phyloP scores from a whole-genome alignment of 2,888 invertebrate genomes.

The Andrena fulva region DNA sequence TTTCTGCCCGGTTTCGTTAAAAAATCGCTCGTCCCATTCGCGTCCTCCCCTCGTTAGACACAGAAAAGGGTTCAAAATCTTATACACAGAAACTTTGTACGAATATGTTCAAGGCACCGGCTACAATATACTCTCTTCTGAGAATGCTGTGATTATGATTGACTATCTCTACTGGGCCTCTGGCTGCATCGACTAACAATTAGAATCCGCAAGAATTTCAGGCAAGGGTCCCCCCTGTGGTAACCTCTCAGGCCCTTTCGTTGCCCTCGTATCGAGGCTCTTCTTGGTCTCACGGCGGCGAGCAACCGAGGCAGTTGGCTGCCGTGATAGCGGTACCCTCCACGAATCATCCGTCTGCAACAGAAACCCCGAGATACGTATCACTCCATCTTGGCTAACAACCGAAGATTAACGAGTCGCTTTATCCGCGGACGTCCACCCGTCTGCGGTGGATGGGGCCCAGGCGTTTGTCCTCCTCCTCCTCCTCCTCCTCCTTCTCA shows the following conservation, averaged over 20 bases:
- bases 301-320: constrained; percentile 53
- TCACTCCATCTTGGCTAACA: constrained; percentile 80
- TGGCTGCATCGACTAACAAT: constrained; percentile 9
- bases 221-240: neutral
- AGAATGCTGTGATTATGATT: constrained; percentile 1
- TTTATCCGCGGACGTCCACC: constrained; percentile 78
- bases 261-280: constrained; percentile 28
- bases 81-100: neutral
- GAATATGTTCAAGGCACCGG: neutral
- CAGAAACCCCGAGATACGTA: constrained; percentile 81
- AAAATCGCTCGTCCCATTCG: too few species aligned
- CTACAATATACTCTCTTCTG: neutral
- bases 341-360: constrained; percentile 82
- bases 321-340: constrained; percentile 67
- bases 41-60: too few species aligned
- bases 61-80: too few species aligned
- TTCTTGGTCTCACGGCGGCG: constrained; percentile 40
- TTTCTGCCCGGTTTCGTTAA: too few species aligned
- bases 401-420: constrained; percentile 83
- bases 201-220: neutral
- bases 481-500: neutral
- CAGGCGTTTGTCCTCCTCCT: constrained; percentile 46
- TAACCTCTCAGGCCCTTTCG: constrained; percentile 11
- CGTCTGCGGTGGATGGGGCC: constrained; percentile 70
- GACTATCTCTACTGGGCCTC: constrained; percentile 2